Base-by-base conservation (phyloP, 2,797 vertebrate species). In the Eupleurogrammus muticus region DNA sequence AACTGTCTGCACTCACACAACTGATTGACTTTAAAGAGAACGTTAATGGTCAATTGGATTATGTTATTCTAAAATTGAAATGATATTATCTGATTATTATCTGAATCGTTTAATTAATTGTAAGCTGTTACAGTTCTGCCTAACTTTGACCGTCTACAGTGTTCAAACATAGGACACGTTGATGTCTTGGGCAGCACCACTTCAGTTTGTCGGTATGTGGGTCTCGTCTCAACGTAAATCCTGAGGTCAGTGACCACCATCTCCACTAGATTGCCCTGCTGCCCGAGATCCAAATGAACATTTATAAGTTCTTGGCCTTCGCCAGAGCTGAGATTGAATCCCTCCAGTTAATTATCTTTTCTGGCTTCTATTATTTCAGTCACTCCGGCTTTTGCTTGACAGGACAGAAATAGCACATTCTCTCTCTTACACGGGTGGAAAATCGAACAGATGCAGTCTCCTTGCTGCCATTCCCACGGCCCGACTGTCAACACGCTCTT, bases 361-460 rank as follows among this genome's bases (percentile, higher is more conserved):
- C 35, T 50, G 40, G 23, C 34, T 61, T 74, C 66, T 70, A 24
- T 75, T 65, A 32, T 53, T 63, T 58, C 52, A 34, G n/a, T 70
- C 19, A 20, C 20, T 59, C 28, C 52, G 53, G 16, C 5, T 77
- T 77, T 75, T 66, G 52, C 19, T 67, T 58, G 23, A 71, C 69
- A 47, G 13, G 55, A 62, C 35, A 82, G 61, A 85, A 82, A 83
- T 83, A 86, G 70, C 28, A 73, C 5, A 48, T 16, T 69, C 42
- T 59, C 42, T 59, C 36, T 77, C 36, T 67, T 69, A 64, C 59
- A 81, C 46, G 66, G 73, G 74, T 81, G 82, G 74, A 80, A 86
- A 83, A 81, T 76, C 71, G 73, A 79, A 78, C 81, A 86, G 80
- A 73, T 86, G 85, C 67, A 67, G 56, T 61, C 68, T 78, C 58